Base-by-base conservation (phyloP, 2,113 vertebrate genomes). In the Arvicanthis niloticus region DNA sequence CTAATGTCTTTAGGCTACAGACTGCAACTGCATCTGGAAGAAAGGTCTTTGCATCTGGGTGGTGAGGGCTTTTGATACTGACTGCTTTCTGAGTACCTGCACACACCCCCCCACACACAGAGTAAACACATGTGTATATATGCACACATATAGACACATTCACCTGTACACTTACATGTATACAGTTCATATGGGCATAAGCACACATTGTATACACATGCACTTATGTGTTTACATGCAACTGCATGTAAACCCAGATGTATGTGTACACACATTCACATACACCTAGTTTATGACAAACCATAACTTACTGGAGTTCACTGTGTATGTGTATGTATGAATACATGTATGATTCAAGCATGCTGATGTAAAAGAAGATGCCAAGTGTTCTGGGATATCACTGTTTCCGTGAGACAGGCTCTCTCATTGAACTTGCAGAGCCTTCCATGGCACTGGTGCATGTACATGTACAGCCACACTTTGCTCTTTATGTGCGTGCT, bases 1-100 rank as follows among this genome's bases (percentile, higher is more conserved):
- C 26, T 7, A 22, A 3, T 3, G 2, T 80, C 65, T 70, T 53
- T 4, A 2, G 19, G 87, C 80, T 56, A 16, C n/a, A 37, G 4
- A 29, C 1, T 1, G 26, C 2, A n/a, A 29, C 40, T 9, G 9
- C 1, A 3, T 4, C 37, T 31, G 15, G 9, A 0, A 2, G n/a
- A 37, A 31, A 26, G 0, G 2, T 24, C 40, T 31, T 45, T 42
- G 3, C 1, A 21, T 1, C 2, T 16, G 16, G 7, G 0, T 0
- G 1, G 19, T 21, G 42, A 81, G 9, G 2, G 2, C 3, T 26
- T 68, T 26, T 11, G 34, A 56, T 8, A 9, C 4, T 17, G 3
- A 70, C n/a, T 21, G 24, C 40, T 34, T 70, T 56, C 48, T 22
- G 9, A 40, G 31, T 34, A 13, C 11, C 31, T 53, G 24, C 3